Base-by-base conservation (phyloP, 2,797 vertebrate genomes). In the Luscinia megarhynchos region DNA sequence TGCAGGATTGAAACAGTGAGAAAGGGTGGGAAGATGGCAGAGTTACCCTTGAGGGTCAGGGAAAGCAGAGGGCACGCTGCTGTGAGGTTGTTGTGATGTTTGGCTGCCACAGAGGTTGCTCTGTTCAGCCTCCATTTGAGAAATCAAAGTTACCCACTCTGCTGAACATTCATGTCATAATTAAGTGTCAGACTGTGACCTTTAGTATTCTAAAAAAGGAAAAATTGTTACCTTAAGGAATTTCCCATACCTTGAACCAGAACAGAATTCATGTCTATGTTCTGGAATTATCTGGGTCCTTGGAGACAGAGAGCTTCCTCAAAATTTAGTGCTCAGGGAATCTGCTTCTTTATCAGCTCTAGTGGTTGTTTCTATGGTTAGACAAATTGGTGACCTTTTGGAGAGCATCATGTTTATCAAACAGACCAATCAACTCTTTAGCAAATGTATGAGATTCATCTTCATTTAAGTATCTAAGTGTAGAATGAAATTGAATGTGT, bases 141-240 rank as follows among this genome's bases (percentile, higher is more conserved):
- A 75, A 85, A 68, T 62, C 8, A 2, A 53, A 94, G 79, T 58
- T 94, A 72, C 41, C 54, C 46, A 62, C 55, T 73, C 40, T 46
- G 81, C 55, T 62, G 62, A 86, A 88, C 62, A 38, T 84, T 78
- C 50, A 59, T 78, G 75, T 91, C 3, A 5, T 76, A 88, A 88
- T 94, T 93, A 90, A 84, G 81, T 91, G 88, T 95, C 83, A 94
- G 62, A 50, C 53, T 90, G 54, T 94, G 93, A 94, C 93, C 84
- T 94, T 95, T 93, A 90, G 46, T 89, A 57, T 87, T 96, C 76
- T 81, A 55, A 91, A 86, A 64, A 83, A 79, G 84, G 59, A 83
- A 95, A 96, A 96, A 93, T 68, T 95, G 92, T 97, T 93, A 93
- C 94, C 90, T 92, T 95, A 95, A 95, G 90, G 94, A 94, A 93